phyloP scores from a whole-genome alignment of 1,140 invertebrate species.

The Cherax quadricarinatus region DNA sequence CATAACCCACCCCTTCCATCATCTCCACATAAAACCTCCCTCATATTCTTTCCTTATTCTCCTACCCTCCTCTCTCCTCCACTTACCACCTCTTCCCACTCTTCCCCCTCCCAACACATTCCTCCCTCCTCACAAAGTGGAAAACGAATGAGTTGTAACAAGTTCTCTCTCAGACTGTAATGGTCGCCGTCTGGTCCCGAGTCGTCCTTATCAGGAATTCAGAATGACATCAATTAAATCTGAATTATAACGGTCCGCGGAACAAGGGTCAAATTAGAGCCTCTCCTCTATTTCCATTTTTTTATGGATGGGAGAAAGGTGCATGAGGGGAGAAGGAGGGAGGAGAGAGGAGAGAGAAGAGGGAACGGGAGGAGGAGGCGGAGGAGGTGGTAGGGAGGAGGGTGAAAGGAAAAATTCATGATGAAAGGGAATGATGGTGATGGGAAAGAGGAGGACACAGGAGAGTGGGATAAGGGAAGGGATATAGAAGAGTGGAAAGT shows the following conservation, averaged over 20 bases:
- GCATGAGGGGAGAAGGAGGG: background rate
- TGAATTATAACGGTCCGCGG: background rate
- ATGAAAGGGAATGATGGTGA: no score
- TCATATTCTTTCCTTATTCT: background rate
- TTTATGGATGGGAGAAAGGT: background rate
- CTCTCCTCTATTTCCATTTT: background rate
- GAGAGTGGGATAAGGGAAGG: no score
- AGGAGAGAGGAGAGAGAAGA: background rate
- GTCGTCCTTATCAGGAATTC: background rate
- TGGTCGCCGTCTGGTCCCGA: background rate
- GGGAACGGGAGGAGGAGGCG: no score
- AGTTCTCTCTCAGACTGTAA: background rate
- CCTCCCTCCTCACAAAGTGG: background rate
- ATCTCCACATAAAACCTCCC: no score
- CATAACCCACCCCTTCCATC: no score
- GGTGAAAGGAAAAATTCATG: background rate
- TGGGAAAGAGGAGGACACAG: no score
- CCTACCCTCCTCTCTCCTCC: background rate
- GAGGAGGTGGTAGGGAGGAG: background rate
- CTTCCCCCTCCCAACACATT: background rate
- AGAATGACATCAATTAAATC: conserved; percentile 12
- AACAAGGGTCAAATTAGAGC: conserved; percentile 1
- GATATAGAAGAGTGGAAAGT: no score
- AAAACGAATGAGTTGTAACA: no score
- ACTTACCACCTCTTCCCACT: background rate